Conservation (phyloP, 2,113 vertebrate species). For the Azemiops feae region DNA sequence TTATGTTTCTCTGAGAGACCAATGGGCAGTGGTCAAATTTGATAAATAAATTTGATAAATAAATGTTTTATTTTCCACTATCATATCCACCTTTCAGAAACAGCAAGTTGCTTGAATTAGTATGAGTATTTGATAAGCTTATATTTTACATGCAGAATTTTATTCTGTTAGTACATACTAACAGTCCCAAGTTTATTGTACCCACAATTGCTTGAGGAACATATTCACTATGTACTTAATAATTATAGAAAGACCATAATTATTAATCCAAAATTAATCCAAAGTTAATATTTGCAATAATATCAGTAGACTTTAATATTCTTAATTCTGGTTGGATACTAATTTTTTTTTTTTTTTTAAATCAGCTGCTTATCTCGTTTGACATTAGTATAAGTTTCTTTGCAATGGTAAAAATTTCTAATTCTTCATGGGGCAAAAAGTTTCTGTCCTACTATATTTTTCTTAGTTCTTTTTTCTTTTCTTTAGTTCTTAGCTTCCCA, state of each 20-base stretch:
- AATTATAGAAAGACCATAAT: neutral
- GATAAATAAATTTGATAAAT: too few relatives aligned
- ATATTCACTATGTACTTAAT: neutral
- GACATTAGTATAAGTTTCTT: neutral
- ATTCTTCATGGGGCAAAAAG: neutral
- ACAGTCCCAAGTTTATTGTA: neutral
- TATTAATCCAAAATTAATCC: neutral
- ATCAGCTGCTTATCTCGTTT: neutral
- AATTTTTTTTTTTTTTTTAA: neutral
- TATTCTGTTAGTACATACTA: neutral
- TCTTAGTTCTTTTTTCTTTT: neutral
- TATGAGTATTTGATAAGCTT: neutral
- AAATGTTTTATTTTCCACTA: constrained; percentile 3
- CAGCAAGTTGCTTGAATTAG: rapidly evolving
- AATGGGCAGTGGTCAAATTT: too few relatives aligned
- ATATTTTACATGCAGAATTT: neutral
- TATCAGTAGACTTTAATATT: neutral
- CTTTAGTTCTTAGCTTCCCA: neutral
- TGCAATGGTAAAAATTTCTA: neutral
- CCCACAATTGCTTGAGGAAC: neutral
- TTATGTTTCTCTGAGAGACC: too few relatives aligned
- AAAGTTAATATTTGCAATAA: neutral
- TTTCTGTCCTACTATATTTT: neutral
- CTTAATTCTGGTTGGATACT: neutral
- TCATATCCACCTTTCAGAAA: neutral